These are phyloP conservation scores for Drosophila tani DNA, from an alignment of 1,140 invertebrate genomes.

Conservation along the genomic window DNA sequence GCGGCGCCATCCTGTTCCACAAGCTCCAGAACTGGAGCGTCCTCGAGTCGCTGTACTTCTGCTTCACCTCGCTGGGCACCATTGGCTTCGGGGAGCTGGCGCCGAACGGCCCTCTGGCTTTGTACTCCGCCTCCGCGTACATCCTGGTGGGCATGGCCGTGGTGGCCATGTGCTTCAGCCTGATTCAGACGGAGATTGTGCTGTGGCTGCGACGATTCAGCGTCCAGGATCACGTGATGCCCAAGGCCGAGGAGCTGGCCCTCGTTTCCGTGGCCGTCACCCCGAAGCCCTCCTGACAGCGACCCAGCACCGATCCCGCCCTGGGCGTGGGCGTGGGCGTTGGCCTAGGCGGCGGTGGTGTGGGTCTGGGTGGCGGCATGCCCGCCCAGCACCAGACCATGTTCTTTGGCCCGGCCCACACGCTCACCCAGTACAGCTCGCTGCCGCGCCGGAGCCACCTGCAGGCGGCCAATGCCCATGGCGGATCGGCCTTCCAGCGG, in stretches of 20 bases:
- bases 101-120: conserved; percentile 86
- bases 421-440: conserved; percentile 78
- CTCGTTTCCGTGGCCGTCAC: conserved; percentile 81
- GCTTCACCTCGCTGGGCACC: conserved; percentile 95
- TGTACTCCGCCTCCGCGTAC: conserved; percentile 91
- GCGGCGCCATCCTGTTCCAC: conserved; percentile 96
- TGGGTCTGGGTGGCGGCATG: conserved; percentile 13
- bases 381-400: conserved; percentile 80
- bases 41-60: conserved; percentile 97
- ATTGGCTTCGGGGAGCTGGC: conserved; percentile 95
- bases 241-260: conserved; percentile 79
- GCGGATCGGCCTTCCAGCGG: conserved; percentile 86
- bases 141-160: conserved; percentile 97
- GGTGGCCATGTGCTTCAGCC: conserved; percentile 98
- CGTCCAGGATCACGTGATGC: conserved; percentile 80
- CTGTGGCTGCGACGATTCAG: conserved; percentile 87
- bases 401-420: conserved; percentile 81
- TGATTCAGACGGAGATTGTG: conserved; percentile 97
- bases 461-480: conserved; percentile 20
- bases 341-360: background rate
- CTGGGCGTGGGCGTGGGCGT: conserved; percentile 10
- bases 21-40: conserved; percentile 95
- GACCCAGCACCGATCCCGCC: conserved; percentile 69
- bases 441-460: conserved; percentile 77
- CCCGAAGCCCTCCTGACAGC: conserved; percentile 84